These are phyloP conservation scores for Drosophila seclusa DNA, from an alignment of 2,888 invertebrate species.

Conservation along the genomic window DNA sequence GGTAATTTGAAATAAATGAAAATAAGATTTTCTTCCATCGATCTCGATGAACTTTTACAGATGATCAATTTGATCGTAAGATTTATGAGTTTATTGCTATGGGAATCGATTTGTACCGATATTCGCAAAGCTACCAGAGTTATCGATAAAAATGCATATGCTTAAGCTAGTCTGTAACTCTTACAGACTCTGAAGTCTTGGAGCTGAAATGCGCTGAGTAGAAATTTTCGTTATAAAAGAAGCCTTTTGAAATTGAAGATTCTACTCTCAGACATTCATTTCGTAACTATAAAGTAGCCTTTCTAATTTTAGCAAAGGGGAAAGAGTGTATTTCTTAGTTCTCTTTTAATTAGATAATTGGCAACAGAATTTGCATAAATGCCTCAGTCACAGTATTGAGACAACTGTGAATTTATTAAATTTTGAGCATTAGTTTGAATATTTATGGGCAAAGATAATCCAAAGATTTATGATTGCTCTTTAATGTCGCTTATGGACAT, in stretches of 20 bases:
- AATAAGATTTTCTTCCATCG: background rate
- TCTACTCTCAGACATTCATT: background rate
- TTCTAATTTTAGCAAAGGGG: background rate
- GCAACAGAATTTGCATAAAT: background rate
- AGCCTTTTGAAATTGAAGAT: background rate
- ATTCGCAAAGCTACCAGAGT: background rate
- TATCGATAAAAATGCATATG: background rate
- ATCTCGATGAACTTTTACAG: background rate
- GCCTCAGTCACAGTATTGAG: background rate
- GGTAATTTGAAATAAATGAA: background rate
- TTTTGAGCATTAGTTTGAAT: background rate
- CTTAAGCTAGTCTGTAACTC: background rate
- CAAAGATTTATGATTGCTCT: constrained; percentile 40
- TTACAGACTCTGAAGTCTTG: background rate
- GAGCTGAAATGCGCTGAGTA: too few species aligned
- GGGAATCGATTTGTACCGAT: background rate
- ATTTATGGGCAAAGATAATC: constrained; percentile 21
- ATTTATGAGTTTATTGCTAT: background rate
- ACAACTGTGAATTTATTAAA: background rate
- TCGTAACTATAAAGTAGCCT: background rate
- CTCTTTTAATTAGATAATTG: background rate
- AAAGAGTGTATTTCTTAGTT: background rate
- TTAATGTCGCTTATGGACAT: constrained; percentile 44
- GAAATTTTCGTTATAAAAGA: background rate
- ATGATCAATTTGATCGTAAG: background rate